Evolutionary conservation across 1,140 invertebrate genomes (phyloP).

Genomic region (Zaprionus tsacasi): DNA sequence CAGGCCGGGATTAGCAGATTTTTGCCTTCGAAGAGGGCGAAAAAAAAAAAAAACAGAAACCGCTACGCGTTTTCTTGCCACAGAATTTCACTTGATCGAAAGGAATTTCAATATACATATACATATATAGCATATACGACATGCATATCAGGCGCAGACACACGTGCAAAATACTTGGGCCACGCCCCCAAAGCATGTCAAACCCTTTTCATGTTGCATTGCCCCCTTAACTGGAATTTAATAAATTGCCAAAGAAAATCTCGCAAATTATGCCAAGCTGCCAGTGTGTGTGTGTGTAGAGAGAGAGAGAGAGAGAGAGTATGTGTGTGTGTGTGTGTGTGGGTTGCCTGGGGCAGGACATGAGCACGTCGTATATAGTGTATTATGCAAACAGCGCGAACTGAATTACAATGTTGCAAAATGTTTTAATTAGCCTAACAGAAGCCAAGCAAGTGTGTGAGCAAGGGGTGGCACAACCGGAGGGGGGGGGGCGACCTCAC

Average conservation of each 20-base stretch:
- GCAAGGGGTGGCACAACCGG: neutral
- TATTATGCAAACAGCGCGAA: constrained; percentile 39
- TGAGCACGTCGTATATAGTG: neutral
- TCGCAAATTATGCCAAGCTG: constrained; percentile 54
- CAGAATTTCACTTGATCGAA: constrained; percentile 41
- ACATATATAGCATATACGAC: neutral
- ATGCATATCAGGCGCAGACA: constrained; percentile 11
- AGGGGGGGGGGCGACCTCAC: neutral
- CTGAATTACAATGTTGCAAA: constrained; percentile 48
- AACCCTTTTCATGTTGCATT: constrained; percentile 74
- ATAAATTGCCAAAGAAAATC: constrained; percentile 44
- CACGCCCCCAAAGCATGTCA: constrained; percentile 53
- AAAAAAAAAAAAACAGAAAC: neutral
- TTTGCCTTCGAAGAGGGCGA: neutral
- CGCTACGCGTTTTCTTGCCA: neutral
- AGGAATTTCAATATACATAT: constrained; percentile 52
- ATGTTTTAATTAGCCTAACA: constrained; percentile 74
- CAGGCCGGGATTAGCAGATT: constrained; percentile 29
- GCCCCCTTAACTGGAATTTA: constrained; percentile 30
- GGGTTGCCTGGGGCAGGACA: neutral
- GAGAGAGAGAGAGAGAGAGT: neutral
- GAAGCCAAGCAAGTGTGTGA: constrained; percentile 18
- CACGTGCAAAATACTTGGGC: constrained; percentile 35
- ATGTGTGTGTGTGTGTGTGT: constrained; percentile 3
- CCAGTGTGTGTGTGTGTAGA: constrained; percentile 10